Percentiles rank a stretch among this genome's conserved stretches.
Conservation (phyloP, 2,888 invertebrate genomes). For the Caenorhabditis sulstoni region DNA sequence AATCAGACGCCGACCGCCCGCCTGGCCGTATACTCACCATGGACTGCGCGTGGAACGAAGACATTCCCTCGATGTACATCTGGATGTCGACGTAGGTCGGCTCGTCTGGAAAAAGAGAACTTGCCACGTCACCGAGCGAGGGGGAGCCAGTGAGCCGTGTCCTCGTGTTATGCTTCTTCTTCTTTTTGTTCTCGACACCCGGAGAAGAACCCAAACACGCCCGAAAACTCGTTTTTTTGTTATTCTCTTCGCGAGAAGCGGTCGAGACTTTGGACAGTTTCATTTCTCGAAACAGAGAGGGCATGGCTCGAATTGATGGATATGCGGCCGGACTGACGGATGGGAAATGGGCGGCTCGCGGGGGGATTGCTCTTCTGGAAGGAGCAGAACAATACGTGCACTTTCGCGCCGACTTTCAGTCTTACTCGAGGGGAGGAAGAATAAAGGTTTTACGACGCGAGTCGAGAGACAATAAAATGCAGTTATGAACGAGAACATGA, state of each 20-base stretch:
- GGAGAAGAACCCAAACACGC: constrained; percentile 32
- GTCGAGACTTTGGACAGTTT: constrained; percentile 36
- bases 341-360: constrained; percentile 22
- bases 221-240: constrained; percentile 15
- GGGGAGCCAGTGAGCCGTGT: background rate
- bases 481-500: constrained; percentile 32
- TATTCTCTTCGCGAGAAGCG: constrained; percentile 25
- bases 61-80: constrained; percentile 81
- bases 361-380: constrained; percentile 35
- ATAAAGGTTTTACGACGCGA: constrained; percentile 30
- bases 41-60: constrained; percentile 79
- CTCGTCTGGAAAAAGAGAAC: constrained; percentile 69
- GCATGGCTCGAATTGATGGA: constrained; percentile 34
- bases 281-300: constrained; percentile 20
- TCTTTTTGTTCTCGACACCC: constrained; percentile 36
- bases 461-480: constrained; percentile 43
- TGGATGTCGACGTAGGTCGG: constrained; percentile 77
- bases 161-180: constrained; percentile 38
- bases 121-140: background rate
- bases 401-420: constrained; percentile 28
- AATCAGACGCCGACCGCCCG: constrained; percentile 40
- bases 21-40: constrained; percentile 70
- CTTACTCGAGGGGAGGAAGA: background rate
- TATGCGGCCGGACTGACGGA: constrained; percentile 42
- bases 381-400: constrained; percentile 18